phyloP scores from a whole-genome alignment of 1,140 invertebrate genomes.

The Caligus rogercresseyi region DNA sequence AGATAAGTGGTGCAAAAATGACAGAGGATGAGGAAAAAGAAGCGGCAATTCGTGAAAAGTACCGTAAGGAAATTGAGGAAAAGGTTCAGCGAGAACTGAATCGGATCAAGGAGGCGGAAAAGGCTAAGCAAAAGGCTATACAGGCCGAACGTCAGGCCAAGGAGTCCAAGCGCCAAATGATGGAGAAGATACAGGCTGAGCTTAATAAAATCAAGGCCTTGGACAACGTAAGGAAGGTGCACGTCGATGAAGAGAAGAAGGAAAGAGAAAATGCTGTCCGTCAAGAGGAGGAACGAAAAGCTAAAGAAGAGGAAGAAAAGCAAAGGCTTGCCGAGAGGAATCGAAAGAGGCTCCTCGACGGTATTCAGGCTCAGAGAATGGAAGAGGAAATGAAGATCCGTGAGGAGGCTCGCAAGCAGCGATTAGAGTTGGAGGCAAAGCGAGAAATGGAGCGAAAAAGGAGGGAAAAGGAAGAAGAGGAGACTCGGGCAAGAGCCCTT shows the following conservation, averaged over 20 bases:
- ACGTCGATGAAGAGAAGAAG: background rate
- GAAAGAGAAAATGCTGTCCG: background rate
- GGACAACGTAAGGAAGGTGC: background rate
- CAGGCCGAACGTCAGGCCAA: background rate
- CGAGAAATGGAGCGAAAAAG: background rate
- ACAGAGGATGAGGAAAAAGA: background rate
- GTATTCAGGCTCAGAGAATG: background rate
- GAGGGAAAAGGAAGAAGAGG: background rate
- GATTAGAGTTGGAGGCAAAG: background rate
- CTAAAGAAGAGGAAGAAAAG: background rate
- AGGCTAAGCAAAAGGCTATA: background rate
- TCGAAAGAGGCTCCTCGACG: background rate
- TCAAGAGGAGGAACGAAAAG: background rate
- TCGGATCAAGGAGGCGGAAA: background rate
- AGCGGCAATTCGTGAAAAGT: background rate
- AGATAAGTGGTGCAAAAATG: background rate
- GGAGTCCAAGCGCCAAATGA: background rate
- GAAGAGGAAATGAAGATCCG: background rate
- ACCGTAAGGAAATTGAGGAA: background rate
- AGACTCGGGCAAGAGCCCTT: background rate
- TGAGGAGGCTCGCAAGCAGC: background rate
- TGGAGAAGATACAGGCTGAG: background rate
- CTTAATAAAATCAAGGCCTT: background rate
- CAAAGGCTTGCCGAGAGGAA: background rate
- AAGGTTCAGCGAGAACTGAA: background rate